Evolutionary conservation across 64 coral and sea anemone species (phyloP).

Genomic region (Dendronephthya gigantea): DNA sequence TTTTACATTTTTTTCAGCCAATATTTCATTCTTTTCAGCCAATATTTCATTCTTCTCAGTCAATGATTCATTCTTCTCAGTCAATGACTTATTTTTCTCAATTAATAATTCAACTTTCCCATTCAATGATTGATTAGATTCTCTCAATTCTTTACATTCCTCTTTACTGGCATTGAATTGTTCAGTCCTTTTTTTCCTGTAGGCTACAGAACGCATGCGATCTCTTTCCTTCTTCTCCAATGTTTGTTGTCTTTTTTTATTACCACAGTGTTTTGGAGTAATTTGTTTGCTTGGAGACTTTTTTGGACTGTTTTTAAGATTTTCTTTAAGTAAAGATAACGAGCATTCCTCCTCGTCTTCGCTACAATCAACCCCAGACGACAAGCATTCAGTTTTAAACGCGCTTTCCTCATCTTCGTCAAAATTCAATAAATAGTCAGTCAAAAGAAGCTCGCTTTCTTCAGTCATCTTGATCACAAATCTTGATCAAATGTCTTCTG

Average conservation of each 20-base stretch:
- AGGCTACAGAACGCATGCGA: not conserved
- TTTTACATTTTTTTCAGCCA: not conserved
- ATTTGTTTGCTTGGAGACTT: not conserved
- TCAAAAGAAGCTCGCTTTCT: slow-evolving; percentile 64
- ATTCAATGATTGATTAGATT: not conserved
- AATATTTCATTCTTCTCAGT: not conserved
- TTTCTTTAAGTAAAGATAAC: not conserved
- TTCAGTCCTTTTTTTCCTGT: not conserved
- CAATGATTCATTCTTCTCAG: too few relatives aligned
- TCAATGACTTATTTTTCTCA: too few relatives aligned
- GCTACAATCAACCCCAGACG: slow-evolving; percentile 20
- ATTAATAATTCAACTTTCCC: too few relatives aligned
- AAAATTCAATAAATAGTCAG: slow-evolving; percentile 64
- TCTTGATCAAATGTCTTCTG: too few relatives aligned
- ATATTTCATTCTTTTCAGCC: not conserved
- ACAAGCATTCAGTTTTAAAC: not conserved
- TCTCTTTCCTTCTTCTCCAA: not conserved
- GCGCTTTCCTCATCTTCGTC: slow-evolving; percentile 27
- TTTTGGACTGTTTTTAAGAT: not conserved
- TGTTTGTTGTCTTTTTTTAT: not conserved
- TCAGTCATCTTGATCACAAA: not conserved
- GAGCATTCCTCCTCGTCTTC: not conserved
- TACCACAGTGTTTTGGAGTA: not conserved
- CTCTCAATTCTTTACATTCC: not conserved
- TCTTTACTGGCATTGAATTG: not conserved